phyloP scores from a whole-genome alignment of 2,797 vertebrate species.

The Cuculus canorus region DNA sequence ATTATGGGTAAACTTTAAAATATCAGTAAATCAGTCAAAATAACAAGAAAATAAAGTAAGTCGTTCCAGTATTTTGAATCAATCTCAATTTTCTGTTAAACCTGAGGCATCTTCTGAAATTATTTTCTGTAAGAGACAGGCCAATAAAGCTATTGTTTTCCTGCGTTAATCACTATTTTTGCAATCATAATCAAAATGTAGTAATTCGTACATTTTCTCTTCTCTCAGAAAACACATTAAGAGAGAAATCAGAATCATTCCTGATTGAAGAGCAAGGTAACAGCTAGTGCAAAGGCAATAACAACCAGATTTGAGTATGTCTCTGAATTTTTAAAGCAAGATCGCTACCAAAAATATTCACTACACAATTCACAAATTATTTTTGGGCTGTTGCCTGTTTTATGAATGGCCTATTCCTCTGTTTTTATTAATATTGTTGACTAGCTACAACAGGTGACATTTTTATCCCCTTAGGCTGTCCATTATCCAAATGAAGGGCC shows the following conservation, averaged over 20 bases:
- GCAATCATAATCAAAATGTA: neutral
- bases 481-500: constrained; percentile 83
- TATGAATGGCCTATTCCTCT: constrained; percentile 67
- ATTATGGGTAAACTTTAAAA: neutral
- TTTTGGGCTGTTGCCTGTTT: constrained; percentile 41
- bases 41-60: neutral
- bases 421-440: constrained; percentile 79
- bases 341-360: constrained; percentile 35
- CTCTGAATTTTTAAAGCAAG: constrained; percentile 23
- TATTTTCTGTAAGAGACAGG: neutral
- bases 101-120: neutral
- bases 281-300: neutral
- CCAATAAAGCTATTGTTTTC: neutral
- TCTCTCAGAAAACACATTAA: neutral
- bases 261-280: neutral
- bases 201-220: neutral
- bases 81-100: neutral
- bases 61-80: neutral
- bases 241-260: neutral
- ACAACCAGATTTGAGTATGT: neutral
- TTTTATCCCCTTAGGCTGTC: constrained; percentile 82
- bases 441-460: constrained; percentile 81
- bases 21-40: neutral
- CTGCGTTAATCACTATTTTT: neutral
- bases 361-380: constrained; percentile 51